Evolutionary conservation across 2,797 vertebrate species (phyloP), one percentile per base, ranked within the genome.

Genomic region (Benthosema pterotum): DNA sequence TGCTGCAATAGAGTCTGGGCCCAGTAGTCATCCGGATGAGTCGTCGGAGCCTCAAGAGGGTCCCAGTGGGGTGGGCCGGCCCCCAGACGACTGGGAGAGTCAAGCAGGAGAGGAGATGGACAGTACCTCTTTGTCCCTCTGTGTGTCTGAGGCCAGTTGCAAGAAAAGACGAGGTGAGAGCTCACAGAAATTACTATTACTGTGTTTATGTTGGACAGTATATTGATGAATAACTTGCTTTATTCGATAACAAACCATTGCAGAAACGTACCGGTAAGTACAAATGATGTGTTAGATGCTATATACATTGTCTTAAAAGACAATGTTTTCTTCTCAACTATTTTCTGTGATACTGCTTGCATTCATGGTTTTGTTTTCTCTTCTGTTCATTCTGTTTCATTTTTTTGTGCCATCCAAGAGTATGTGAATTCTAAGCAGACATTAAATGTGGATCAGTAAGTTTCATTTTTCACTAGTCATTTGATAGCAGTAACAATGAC

Each of bases 91-190:
- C 81, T 93, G 91, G 91, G 93, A 93, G 74, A 87, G 78, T 63
- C 89, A 87, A 18, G 70, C 87, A 1, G 95, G 93, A 60, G 93
- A 92, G 18, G 93, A 95, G 0, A 86, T 89, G 3, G 93, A 95
- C 14, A 67, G 93, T 32, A 80, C 93, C 0, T 95, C 94, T n/a
- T 94, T 95, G 14, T 98, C 96, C 47, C 78, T 96, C 82, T 95
- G 94, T 22, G 86, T 94, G 52, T 95, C 94, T 0, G 97, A 98
- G 88, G 91, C 89, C 0, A 92, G 83, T 65, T 91, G 92, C 82
- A 97, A 95, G 88, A 98, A 96, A 86, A 92, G 88, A 15, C 95
- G 94, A 97, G 96, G 96, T 98, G 88, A 65, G 77, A 14, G 14
- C 12, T 45, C 45, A 48, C 45, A 61, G 45, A 42, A n/a, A 54